These are phyloP conservation scores for Dipodomys spectabilis DNA, from an alignment of 2,113 vertebrate species.

Conservation along the genomic window DNA sequence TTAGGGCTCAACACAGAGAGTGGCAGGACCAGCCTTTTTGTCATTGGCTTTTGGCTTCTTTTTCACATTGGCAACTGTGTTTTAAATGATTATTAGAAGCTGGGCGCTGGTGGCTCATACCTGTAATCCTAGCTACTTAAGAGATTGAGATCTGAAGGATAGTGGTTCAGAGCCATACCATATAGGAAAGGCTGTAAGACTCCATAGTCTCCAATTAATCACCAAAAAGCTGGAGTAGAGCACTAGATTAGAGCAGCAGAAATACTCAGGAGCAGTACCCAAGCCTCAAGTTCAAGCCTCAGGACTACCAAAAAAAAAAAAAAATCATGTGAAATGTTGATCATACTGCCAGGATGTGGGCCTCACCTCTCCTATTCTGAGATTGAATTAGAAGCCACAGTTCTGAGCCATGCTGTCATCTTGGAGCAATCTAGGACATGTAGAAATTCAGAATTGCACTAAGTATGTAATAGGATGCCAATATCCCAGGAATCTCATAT, in stretches of 20 bases:
- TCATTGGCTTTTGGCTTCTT: not conserved
- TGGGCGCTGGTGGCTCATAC: too few species aligned
- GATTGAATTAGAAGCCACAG: not conserved
- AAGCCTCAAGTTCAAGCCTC: too few species aligned
- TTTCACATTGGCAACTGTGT: not conserved
- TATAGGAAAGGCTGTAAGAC: too few species aligned
- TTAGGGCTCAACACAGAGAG: not conserved
- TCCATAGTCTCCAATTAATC: too few species aligned
- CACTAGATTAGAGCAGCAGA: too few species aligned
- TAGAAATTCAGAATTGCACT: not conserved
- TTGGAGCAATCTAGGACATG: not conserved
- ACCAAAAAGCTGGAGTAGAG: too few species aligned
- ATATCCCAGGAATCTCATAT: accelerated
- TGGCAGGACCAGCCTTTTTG: not conserved
- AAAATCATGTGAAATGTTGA: not conserved
- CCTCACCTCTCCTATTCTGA: not conserved
- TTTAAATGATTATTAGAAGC: not conserved
- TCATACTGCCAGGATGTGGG: accelerated
- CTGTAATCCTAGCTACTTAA: too few species aligned
- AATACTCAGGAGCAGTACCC: too few species aligned
- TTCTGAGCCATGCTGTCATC: not conserved
- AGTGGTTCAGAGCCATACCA: too few species aligned
- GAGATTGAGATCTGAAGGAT: not conserved
- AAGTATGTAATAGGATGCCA: not conserved
- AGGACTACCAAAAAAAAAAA: too few species aligned